Evolutionary conservation across 2,113 vertebrate species (phyloP), one percentile per base, ranked within the genome.

Genomic region (Microcebus ravelobensis): DNA sequence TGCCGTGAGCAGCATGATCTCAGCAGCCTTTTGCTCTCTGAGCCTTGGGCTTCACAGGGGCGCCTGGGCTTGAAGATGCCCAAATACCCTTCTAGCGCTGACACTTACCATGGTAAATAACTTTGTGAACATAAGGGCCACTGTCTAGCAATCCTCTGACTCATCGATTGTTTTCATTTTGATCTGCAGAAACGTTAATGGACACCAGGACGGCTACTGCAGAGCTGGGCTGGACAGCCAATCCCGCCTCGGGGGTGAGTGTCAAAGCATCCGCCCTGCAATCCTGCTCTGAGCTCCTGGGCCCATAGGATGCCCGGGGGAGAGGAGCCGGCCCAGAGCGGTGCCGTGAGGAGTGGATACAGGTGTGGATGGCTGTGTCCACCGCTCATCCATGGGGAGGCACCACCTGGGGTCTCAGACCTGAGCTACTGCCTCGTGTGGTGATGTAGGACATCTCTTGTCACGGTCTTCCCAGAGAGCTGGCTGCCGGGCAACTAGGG

Each of bases 191-290:
- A 98, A 99, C 99, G 0, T 96, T 99, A 98, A 99, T 99, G 99
- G 99, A 99, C 98, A 99, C 99, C 8, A 99, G 99, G 97, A 99
- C 99, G 17, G 99, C 99, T 39, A 99, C 99, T 8, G 99, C 99
- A 95, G 99, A 99, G 98, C 99, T 99, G 97, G 99, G 99, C 92
- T 99, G 99, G 99, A 99, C 99, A 0, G 99, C 99, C 55, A 99
- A 99, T 98, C 99, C 99, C 34, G 98, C 99, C 36, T 99, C 99
- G 9, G 99, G 99, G 99, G 99, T 99, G 98, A 99, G 99, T 99
- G 93, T 84, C 80, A 81, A 45, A 71, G 27, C 14, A 13, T 77
- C 29, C 5, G 1, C 52, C 29, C 48, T 68, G 71, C 11, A 21
- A 0, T 52, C 7, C 34, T 83, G 5, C 50, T 13, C 31, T 18